A percentile compares a stretch with the other conserved stretches of the same genome.
These are phyloP conservation scores for Meta bourneti DNA, from an alignment of 2,888 invertebrate species.

Conservation along the genomic window DNA sequence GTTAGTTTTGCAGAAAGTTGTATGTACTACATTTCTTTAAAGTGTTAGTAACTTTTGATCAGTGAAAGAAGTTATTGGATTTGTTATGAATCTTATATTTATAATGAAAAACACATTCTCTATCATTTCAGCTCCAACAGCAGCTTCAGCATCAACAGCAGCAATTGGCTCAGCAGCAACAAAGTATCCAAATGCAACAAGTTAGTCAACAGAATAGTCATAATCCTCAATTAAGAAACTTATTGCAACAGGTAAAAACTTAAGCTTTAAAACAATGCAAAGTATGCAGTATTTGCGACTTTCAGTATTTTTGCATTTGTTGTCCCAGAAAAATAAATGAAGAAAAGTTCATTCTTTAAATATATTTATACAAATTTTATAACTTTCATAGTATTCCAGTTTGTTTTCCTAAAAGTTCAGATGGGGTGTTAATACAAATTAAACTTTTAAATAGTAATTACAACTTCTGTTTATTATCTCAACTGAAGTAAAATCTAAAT, in stretches of 20 bases:
- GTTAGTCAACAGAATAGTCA: conserved; percentile 82
- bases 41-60: neutral
- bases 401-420: no score
- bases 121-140: conserved; percentile 65
- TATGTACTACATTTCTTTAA: no score
- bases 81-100: no score
- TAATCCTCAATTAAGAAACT: conserved; percentile 77
- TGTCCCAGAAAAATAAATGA: no score
- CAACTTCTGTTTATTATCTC: no score
- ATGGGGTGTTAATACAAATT: no score
- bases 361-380: neutral
- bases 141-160: conserved; percentile 75
- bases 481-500: no score
- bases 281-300: neutral
- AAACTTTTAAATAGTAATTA: no score
- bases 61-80: neutral
- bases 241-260: conserved; percentile 75
- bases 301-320: no score
- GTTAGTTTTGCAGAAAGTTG: no score
- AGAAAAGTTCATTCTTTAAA: neutral
- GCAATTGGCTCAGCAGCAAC: conserved; percentile 79
- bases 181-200: conserved; percentile 83
- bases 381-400: neutral
- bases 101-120: no score
- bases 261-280: neutral